A percentile compares a stretch with the other conserved stretches of the same genome.
These are phyloP conservation scores for Motacilla tschutschensis DNA, from an alignment of 2,113 vertebrate genomes.

Conservation along the genomic window DNA sequence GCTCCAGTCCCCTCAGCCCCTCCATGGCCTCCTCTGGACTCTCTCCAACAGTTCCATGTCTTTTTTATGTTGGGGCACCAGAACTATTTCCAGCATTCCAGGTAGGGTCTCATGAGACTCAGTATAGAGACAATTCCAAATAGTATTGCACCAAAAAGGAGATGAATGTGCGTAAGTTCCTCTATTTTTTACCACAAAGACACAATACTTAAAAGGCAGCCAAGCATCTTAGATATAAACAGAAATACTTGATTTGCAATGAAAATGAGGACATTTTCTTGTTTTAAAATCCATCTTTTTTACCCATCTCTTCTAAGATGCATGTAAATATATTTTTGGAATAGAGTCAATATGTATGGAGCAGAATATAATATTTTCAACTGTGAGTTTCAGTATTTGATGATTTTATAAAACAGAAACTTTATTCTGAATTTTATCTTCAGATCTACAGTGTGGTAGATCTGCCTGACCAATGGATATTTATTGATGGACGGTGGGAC, in stretches of 20 bases:
- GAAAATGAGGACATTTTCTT: neutral
- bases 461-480: neutral
- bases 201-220: neutral
- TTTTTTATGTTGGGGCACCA: accelerated
- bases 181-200: neutral
- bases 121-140: neutral
- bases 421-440: neutral
- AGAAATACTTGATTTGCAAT: neutral
- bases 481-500: neutral
- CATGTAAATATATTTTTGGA: neutral
- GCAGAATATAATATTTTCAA: neutral
- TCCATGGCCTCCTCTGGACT: neutral
- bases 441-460: neutral
- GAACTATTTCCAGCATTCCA: neutral
- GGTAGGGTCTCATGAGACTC: neutral
- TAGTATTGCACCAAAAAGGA: neutral
- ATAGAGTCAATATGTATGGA: neutral
- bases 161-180: neutral
- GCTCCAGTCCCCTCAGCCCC: neutral
- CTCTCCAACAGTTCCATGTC: accelerated
- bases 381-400: neutral
- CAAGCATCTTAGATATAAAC: neutral
- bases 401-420: neutral
- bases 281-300: neutral
- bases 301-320: neutral